A percentile compares a stretch with the other conserved stretches of the same genome.
phyloP scores from a whole-genome alignment of 2,888 invertebrate species.

The Troides oblongomaculatus region DNA sequence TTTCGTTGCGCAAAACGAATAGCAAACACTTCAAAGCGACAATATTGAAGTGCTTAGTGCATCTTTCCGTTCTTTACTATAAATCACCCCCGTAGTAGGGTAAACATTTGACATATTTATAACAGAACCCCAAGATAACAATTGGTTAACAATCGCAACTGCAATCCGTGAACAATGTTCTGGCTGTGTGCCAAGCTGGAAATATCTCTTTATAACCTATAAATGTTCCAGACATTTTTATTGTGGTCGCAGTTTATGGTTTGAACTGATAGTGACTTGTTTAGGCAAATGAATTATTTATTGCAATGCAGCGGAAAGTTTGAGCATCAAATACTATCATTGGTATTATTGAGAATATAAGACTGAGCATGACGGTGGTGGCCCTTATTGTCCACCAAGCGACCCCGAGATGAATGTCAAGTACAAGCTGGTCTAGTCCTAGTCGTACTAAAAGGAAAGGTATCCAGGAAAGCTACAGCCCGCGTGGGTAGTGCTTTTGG shows the following conservation, averaged over 20 bases:
- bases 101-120: constrained; percentile 9
- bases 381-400: no score
- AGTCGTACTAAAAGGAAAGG: no score
- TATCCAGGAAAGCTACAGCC: no score
- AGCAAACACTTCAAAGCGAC: neutral
- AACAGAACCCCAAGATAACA: constrained; percentile 33
- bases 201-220: constrained; percentile 28
- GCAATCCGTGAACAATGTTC: constrained; percentile 42
- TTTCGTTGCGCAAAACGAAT: neutral
- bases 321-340: neutral
- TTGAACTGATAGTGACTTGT: constrained; percentile 10
- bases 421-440: no score
- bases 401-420: no score
- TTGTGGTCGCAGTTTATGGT: constrained; percentile 15
- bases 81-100: neutral
- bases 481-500: no score
- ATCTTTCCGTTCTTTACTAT: neutral
- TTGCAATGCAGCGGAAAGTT: neutral
- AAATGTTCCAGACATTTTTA: constrained; percentile 34
- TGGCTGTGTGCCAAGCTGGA: constrained; percentile 43
- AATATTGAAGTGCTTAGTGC: neutral
- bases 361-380: no score
- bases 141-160: constrained; percentile 43
- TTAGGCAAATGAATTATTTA: constrained; percentile 9
- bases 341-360: no score